Conservation (phyloP, 2,113 vertebrate genomes). For the Pyrgilauda ruficollis region DNA sequence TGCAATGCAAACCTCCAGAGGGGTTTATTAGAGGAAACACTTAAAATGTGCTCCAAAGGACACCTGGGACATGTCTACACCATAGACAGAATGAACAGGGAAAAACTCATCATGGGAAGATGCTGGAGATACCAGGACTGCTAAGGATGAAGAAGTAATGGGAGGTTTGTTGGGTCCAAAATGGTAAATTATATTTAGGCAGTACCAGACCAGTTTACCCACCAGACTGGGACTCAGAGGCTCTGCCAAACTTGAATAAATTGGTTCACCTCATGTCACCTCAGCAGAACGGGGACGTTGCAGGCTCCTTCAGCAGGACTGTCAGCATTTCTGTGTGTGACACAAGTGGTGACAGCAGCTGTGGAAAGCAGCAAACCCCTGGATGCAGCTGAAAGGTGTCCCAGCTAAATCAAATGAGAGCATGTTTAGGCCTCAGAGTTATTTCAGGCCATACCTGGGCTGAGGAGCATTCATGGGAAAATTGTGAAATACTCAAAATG, state of each 20-base stretch:
- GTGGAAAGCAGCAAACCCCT: not conserved
- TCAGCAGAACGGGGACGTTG: not conserved
- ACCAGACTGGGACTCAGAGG: not conserved
- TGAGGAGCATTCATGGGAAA: not conserved
- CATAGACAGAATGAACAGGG: not conserved
- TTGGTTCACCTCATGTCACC: not conserved
- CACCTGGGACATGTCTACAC: not conserved
- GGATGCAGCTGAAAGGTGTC: not conserved
- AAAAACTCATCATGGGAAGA: not conserved
- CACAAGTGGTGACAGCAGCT: not conserved
- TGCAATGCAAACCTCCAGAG: not conserved
- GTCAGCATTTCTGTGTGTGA: not conserved
- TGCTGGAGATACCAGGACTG: not conserved
- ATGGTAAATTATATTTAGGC: not conserved
- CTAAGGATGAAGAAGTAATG: not conserved
- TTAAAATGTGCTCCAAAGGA: not conserved
- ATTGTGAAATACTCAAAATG: not conserved
- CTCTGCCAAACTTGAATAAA: not conserved
- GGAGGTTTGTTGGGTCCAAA: not conserved
- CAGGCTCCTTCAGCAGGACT: not conserved
- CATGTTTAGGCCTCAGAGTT: not conserved
- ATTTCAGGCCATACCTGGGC: not conserved
- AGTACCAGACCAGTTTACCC: not conserved
- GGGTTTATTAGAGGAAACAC: not conserved
- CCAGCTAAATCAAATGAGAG: not conserved